phyloP scores from a whole-genome alignment of 64 coral and sea anemone genomes.

The Pocillopora damicornis region DNA sequence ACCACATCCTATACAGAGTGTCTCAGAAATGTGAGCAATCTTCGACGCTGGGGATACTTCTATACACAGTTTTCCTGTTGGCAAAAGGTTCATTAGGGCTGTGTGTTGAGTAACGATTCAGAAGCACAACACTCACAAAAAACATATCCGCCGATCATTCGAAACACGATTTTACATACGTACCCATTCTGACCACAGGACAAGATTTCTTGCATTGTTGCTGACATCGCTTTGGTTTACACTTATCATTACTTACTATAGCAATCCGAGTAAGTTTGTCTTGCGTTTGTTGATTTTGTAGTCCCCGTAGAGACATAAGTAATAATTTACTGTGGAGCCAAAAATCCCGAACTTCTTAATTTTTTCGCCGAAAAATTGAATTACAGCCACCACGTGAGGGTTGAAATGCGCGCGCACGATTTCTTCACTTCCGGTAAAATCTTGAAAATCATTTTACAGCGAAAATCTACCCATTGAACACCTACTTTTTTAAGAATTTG shows the following conservation, averaged over 20 bases:
- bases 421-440: conserved; percentile 11
- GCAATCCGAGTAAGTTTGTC: conserved; percentile 97
- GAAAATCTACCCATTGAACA: not conserved
- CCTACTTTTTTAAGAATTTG: not conserved
- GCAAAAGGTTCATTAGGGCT: not conserved
- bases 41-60: conserved; percentile 64
- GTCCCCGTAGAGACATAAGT: conserved; percentile 42
- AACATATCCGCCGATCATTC: not conserved
- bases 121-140: not conserved
- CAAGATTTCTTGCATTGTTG: conserved; percentile 97
- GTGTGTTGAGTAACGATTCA: not conserved
- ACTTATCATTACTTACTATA: conserved; percentile 88
- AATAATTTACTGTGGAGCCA: not conserved
- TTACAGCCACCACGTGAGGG: conserved; percentile 12
- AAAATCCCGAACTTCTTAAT: not conserved
- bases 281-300: conserved; percentile 68
- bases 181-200: conserved; percentile 97
- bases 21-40: conserved; percentile 83
- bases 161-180: not conserved
- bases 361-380: conserved; percentile 35
- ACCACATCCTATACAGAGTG: conserved; percentile 98
- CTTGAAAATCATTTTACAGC: not conserved
- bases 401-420: conserved; percentile 44
- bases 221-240: conserved; percentile 90
- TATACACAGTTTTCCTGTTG: conserved; percentile 95